Evolutionary conservation across 1,140 invertebrate species (phyloP), one percentile per base, ranked within the genome.

Genomic region (Neelides sp.): DNA sequence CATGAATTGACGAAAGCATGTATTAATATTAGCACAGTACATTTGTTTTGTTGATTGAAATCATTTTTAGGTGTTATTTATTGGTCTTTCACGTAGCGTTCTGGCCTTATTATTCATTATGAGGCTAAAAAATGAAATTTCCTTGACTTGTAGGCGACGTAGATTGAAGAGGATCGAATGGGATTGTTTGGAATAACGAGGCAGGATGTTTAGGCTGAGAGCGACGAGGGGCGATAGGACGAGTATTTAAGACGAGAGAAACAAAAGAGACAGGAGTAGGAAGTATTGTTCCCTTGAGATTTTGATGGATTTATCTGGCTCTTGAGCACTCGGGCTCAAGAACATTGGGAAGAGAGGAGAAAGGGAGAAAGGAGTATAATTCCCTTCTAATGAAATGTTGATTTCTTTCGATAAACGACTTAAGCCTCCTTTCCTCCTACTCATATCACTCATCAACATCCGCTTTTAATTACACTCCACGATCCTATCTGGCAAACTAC

Each of bases 221-320:
- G n/a, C n/a, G n/a, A n/a, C n/a, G n/a, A n/a, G n/a, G 43, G 10
- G 24, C 15, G 22, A 45, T 28, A 45, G 23, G 15, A 34, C 4
- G 8, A 32, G 15, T 19, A 10, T 15, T n/a, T 28, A 28, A 19
- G 24, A 32, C 13, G 32, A 32, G 3, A 30, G 43, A 45, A 23
- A 45, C 24, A 28, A 22, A 45, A 23, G 13, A 45, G 17, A 45
- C 5, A 12, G 20, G 28, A 32, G 7, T 30, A 32, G 15, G 30
- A 47, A 35, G 45, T 34, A 47, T 47, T 32, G 43, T 45, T 45
- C 45, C 45, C 30, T n/a, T 20, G 45, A 22, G 45, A 47, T 47
- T 47, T 34, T 35, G 45, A 47, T 47, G 45, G 30, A 47, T 47
- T 47, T 47, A 28, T 24, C 24, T 39, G 36, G 19, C 36, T 7